Conservation (phyloP, 2,113 vertebrate species). For the Tachysurus vachellii region DNA sequence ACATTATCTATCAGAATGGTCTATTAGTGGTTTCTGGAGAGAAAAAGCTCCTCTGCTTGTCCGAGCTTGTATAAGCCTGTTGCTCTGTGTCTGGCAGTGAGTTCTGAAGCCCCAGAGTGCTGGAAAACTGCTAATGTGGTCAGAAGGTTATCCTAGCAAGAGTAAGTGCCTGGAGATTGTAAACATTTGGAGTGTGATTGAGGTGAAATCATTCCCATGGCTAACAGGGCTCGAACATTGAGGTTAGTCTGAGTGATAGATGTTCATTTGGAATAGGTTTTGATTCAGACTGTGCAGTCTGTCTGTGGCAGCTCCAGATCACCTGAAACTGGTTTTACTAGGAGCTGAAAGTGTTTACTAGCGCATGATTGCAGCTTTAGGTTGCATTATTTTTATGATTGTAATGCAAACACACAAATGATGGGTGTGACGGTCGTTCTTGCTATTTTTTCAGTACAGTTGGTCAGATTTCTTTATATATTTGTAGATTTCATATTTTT, state of each 20-base stretch:
- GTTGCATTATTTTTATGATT: not conserved
- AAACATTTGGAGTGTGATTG: conserved; percentile 36
- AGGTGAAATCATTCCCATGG: conserved; percentile 17
- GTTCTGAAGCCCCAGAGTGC: conserved; percentile 34
- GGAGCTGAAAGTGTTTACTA: not conserved
- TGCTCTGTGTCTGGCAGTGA: not conserved
- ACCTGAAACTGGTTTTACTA: not conserved
- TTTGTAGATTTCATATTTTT: no score
- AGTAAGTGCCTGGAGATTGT: conserved; percentile 40
- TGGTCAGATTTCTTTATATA: not conserved
- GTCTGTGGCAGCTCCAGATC: not conserved
- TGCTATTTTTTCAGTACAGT: not conserved
- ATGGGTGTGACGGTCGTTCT: not conserved
- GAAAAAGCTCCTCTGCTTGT: not conserved
- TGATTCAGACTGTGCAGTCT: not conserved
- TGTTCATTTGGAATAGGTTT: no score
- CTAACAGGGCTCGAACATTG: conserved; percentile 6
- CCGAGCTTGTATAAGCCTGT: not conserved
- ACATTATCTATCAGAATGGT: not conserved
- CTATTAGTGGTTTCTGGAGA: not conserved
- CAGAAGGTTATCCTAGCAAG: conserved; percentile 51
- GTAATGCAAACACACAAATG: not conserved
- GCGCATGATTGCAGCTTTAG: not conserved
- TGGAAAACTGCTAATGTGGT: conserved; percentile 43
- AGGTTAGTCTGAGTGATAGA: no score